phyloP scores from a whole-genome alignment of 2,113 vertebrate genomes.

The Larimichthys crocea region DNA sequence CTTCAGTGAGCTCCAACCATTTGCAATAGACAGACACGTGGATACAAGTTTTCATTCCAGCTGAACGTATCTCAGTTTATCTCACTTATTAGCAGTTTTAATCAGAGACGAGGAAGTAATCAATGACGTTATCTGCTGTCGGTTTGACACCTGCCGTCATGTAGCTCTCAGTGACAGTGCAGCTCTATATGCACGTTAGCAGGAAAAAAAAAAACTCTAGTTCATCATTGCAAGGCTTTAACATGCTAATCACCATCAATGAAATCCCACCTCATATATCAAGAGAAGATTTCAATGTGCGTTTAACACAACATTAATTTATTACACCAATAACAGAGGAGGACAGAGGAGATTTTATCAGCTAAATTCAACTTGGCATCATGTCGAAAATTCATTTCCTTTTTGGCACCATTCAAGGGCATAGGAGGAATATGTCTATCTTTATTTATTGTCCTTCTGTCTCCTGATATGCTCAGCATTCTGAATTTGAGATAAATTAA shows the following conservation, averaged over 20 bases:
- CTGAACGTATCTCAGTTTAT: too few species aligned
- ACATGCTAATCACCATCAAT: background rate
- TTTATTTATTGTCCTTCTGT: conserved; percentile 25
- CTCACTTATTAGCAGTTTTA: conserved; percentile 3
- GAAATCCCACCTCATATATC: background rate
- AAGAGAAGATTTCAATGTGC: background rate
- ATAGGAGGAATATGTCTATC: background rate
- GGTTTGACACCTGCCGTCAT: background rate
- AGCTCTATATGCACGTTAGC: too few species aligned
- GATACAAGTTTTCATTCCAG: background rate
- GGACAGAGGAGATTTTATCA: background rate
- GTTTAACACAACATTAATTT: background rate
- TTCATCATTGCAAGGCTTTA: background rate
- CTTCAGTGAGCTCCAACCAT: background rate
- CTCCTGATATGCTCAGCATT: conserved; percentile 2
- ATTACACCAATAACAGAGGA: background rate
- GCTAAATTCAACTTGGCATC: conserved; percentile 31
- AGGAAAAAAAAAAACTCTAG: too few species aligned
- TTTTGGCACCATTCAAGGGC: conserved; percentile 41
- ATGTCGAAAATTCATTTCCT: conserved; percentile 11
- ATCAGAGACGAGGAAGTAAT: background rate
- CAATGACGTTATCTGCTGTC: background rate
- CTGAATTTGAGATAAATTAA: conserved; percentile 35
- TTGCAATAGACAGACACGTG: background rate
- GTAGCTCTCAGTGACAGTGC: background rate